phyloP scores from a whole-genome alignment of 2,797 vertebrate species.

The Yasuhikotakia modesta region DNA sequence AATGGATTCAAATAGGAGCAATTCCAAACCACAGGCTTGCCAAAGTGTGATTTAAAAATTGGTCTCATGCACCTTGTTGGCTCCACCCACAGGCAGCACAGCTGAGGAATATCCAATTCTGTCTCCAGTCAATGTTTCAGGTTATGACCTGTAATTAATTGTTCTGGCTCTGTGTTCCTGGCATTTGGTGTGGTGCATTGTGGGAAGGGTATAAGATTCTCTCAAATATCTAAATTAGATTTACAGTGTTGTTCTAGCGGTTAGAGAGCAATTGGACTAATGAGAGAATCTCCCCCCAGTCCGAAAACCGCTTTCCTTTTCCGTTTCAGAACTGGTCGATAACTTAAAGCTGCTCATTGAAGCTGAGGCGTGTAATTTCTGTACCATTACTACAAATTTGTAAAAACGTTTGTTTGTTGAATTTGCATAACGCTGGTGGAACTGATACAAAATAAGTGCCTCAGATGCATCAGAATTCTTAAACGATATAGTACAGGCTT shows the following conservation, averaged over 20 bases:
- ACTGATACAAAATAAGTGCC: background rate
- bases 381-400: background rate
- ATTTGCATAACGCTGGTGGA: constrained; percentile 2
- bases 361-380: background rate
- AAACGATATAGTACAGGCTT: constrained; percentile 54
- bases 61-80: constrained; percentile 6
- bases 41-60: constrained; percentile 37
- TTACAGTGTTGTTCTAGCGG: constrained; percentile 60
- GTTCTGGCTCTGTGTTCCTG: constrained; percentile 66
- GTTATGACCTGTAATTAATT: constrained; percentile 63
- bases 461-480: constrained; percentile 24
- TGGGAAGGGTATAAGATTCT: constrained; percentile 65
- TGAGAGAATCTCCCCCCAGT: constrained; percentile 67
- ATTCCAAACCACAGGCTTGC: constrained; percentile 33
- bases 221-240: constrained; percentile 60
- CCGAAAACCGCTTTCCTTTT: constrained; percentile 32
- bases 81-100: constrained; percentile 23
- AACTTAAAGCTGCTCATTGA: constrained; percentile 14
- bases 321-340: background rate
- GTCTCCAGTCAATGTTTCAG: constrained; percentile 52
- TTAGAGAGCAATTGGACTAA: constrained; percentile 66
- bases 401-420: background rate
- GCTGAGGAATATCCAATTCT: constrained; percentile 53
- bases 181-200: constrained; percentile 61
- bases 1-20: constrained; percentile 39